phyloP scores from a whole-genome alignment of 64 coral and sea anemone genomes.

The Acropora tenuis region DNA sequence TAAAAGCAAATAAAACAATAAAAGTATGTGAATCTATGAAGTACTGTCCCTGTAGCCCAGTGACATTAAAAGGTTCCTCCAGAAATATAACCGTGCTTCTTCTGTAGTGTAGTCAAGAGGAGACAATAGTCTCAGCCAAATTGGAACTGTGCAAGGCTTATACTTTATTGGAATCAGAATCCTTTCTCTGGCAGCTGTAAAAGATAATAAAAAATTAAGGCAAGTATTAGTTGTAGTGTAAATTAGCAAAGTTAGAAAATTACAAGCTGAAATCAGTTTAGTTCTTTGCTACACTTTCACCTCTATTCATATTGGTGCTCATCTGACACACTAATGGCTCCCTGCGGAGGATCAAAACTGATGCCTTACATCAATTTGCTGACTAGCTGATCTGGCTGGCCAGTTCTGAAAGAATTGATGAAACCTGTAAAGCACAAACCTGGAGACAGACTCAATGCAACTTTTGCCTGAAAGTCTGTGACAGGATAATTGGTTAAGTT shows the following conservation, averaged over 20 bases:
- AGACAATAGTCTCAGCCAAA: constrained; percentile 41
- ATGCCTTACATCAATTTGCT: no score
- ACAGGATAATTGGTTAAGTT: constrained; percentile 65
- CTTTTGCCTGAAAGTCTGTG: constrained; percentile 79
- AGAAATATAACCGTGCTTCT: constrained; percentile 20
- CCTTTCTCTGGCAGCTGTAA: constrained; percentile 54
- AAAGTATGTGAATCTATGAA: no score
- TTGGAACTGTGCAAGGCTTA: constrained; percentile 56
- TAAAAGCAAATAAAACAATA: no score
- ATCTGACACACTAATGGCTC: no score
- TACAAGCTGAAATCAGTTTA: no score
- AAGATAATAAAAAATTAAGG: neutral
- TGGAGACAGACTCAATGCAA: constrained; percentile 76
- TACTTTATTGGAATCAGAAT: constrained; percentile 79
- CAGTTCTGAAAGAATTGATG: neutral
- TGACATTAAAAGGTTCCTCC: constrained; percentile 17
- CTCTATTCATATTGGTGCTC: no score
- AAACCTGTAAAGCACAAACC: constrained; percentile 40
- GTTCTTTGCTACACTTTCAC: no score
- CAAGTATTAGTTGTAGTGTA: neutral
- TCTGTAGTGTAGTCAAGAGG: constrained; percentile 67
- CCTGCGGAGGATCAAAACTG: no score
- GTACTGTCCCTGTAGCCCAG: constrained; percentile 12
- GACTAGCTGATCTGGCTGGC: no score
- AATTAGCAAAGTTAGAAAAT: no score